Percentiles rank a stretch among this genome's conserved stretches.
Evolutionary conservation across 2,888 invertebrate genomes (phyloP).

Genomic region (Orchestes rusci): DNA sequence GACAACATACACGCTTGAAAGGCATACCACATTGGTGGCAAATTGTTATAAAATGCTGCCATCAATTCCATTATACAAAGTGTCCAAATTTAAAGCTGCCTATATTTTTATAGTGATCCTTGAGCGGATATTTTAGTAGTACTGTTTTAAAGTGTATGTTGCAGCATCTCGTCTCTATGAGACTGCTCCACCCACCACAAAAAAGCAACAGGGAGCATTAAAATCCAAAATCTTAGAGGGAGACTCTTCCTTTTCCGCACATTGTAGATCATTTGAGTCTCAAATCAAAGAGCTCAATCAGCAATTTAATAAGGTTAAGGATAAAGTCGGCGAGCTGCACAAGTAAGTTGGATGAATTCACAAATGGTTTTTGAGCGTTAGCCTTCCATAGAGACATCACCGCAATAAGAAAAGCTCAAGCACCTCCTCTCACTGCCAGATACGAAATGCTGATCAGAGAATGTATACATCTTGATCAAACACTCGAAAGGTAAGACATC

Average conservation of each 20-base stretch:
- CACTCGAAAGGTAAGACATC: conserved; percentile 45
- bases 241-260: conserved; percentile 55
- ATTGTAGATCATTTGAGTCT: conserved; percentile 54
- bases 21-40: too few species aligned
- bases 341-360: conserved; percentile 12
- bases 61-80: too few species aligned
- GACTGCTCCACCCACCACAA: conserved; percentile 38
- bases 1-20: not conserved
- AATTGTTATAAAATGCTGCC: too few species aligned
- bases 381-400: conserved; percentile 52
- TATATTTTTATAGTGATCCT: too few species aligned
- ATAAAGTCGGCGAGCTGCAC: conserved; percentile 61
- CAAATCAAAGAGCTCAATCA: conserved; percentile 54
- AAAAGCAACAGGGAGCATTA: conserved; percentile 40
- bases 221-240: conserved; percentile 45
- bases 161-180: conserved; percentile 39
- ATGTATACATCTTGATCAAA: conserved; percentile 54
- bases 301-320: conserved; percentile 54
- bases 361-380: not conserved
- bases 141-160: conserved; percentile 17
- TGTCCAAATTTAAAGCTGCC: too few species aligned
- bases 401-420: conserved; percentile 48
- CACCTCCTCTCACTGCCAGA: conserved; percentile 40
- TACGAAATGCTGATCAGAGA: conserved; percentile 52
- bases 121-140: too few species aligned